Evolutionary conservation across 2,113 vertebrate genomes (phyloP).

Genomic region (Ornithorhynchus anatinus): DNA sequence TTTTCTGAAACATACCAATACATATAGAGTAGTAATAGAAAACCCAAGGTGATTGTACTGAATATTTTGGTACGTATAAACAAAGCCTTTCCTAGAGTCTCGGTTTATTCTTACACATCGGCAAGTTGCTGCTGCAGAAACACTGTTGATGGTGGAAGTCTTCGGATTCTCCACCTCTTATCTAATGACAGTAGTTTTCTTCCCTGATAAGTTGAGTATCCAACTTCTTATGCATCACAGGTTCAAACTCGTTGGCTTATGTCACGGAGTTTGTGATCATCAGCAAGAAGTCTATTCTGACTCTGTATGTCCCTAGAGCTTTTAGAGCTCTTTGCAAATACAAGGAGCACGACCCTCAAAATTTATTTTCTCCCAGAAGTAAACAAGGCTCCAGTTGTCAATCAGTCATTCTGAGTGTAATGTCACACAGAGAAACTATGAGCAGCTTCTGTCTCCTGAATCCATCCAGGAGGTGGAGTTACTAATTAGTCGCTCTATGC

Average conservation of each 20-base stretch:
- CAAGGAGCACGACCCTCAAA: conserved; percentile 59
- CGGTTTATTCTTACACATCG: not conserved
- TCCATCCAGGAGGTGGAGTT: conserved; percentile 24
- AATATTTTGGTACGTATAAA: conserved; percentile 36
- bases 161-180: conserved; percentile 23
- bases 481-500: conserved; percentile 38
- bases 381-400: conserved; percentile 61
- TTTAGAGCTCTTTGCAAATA: conserved; percentile 71
- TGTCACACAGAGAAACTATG: conserved; percentile 43
- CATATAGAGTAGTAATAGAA: not conserved
- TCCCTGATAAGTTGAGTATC: conserved; percentile 9
- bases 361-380: conserved; percentile 44
- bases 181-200: conserved; percentile 30
- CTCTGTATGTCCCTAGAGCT: conserved; percentile 55
- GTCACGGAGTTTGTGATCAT: conserved; percentile 59
- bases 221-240: conserved; percentile 40
- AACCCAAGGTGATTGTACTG: not conserved
- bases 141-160: conserved; percentile 45
- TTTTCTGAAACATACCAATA: not conserved
- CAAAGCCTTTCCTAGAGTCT: conserved; percentile 21
- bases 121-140: conserved; percentile 40
- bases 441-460: conserved; percentile 27
- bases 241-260: conserved; percentile 47
- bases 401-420: conserved; percentile 55
- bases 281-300: conserved; percentile 58